Conservation (phyloP, 1,140 invertebrate species). For the Agraylea sexmaculata region DNA sequence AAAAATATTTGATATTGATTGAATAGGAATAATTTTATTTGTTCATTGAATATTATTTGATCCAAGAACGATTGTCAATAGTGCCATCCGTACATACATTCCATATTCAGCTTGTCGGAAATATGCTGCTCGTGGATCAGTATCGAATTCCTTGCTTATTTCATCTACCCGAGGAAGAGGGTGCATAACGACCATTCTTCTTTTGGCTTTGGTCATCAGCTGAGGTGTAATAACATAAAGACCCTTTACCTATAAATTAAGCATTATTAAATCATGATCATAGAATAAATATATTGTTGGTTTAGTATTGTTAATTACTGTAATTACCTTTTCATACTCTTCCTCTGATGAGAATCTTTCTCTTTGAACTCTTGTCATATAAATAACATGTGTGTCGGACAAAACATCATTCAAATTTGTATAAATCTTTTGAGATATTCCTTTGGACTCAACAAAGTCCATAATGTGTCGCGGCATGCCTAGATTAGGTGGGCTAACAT, state of each 20-base stretch:
- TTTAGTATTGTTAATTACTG: neutral
- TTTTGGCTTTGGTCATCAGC: constrained; percentile 88
- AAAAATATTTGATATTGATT: neutral
- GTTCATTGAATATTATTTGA: constrained; percentile 18
- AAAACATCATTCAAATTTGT: constrained; percentile 70
- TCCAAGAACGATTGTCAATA: constrained; percentile 84
- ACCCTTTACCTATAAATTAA: constrained; percentile 60
- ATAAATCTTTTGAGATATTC: constrained; percentile 68
- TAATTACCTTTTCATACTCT: constrained; percentile 73
- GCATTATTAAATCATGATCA: constrained; percentile 16
- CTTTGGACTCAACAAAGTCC: constrained; percentile 65
- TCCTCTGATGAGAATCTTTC: constrained; percentile 78
- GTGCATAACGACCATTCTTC: constrained; percentile 94
- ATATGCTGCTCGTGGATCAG: constrained; percentile 92
- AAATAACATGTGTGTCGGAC: constrained; percentile 89
- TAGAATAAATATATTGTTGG: constrained; percentile 12
- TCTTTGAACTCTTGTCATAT: constrained; percentile 95
- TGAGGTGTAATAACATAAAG: constrained; percentile 85
- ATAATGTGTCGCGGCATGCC: constrained; percentile 83
- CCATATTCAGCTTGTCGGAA: constrained; percentile 97
- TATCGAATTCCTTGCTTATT: constrained; percentile 89
- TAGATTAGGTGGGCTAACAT: constrained; percentile 77
- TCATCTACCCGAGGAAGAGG: constrained; percentile 91
- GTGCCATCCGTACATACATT: constrained; percentile 96
- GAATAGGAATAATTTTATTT: neutral